A percentile compares a stretch with the other conserved stretches of the same genome.
phyloP scores from a whole-genome alignment of 1,140 invertebrate species.

The Rhagoletis zephyria region DNA sequence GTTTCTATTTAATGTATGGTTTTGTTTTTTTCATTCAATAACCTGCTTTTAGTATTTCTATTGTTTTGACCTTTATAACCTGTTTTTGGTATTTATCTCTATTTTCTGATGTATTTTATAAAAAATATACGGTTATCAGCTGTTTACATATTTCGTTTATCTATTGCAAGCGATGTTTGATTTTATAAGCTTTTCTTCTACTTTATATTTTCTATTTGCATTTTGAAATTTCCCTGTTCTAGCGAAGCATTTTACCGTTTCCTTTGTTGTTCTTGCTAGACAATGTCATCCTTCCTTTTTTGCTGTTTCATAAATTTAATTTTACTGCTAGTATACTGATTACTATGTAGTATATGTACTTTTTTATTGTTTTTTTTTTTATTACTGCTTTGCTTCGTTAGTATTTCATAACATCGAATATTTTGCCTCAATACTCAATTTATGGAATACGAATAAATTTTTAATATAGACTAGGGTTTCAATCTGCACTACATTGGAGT shows the following conservation, averaged over 20 bases:
- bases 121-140: conserved; percentile 24
- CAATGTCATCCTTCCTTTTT: not conserved
- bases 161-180: not conserved
- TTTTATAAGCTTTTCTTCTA: not conserved
- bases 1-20: too few species aligned
- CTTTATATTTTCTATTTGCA: not conserved
- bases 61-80: too few species aligned
- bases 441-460: not conserved
- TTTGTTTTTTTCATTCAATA: too few species aligned
- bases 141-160: not conserved
- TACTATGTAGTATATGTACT: too few species aligned
- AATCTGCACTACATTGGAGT: not conserved
- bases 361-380: not conserved
- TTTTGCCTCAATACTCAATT: not conserved
- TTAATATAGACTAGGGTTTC: not conserved
- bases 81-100: not conserved
- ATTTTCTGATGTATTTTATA: not conserved
- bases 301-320: not conserved
- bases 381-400: not conserved
- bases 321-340: not conserved
- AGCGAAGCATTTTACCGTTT: not conserved
- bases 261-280: not conserved
- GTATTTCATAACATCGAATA: not conserved
- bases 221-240: not conserved
- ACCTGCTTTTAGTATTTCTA: too few species aligned